These are phyloP conservation scores for Balearica regulorum DNA, from an alignment of 2,797 vertebrate species.

Conservation along the genomic window DNA sequence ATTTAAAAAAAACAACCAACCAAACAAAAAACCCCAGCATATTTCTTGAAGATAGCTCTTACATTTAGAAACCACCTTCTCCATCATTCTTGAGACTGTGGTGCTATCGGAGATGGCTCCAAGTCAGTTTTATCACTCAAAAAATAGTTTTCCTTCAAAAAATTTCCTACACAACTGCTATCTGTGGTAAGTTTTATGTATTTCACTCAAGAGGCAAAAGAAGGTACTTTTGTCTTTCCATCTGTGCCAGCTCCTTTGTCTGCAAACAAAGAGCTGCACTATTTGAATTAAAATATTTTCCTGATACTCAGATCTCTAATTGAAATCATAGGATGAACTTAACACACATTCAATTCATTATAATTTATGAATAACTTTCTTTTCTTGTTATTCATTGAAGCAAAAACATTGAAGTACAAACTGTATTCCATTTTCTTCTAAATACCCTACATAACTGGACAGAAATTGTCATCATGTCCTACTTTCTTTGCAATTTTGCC, in stretches of 20 bases:
- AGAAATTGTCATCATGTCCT: background rate
- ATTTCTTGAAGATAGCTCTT: background rate
- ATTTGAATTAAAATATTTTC: background rate
- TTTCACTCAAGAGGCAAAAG: background rate
- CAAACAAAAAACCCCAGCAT: background rate
- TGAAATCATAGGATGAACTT: background rate
- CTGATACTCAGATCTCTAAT: background rate
- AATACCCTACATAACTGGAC: background rate
- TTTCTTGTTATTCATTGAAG: background rate
- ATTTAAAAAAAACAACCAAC: background rate
- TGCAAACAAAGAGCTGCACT: background rate
- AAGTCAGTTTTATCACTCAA: background rate
- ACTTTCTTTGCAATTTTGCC: background rate
- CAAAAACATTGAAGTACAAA: background rate
- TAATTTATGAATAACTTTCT: background rate
- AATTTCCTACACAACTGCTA: background rate
- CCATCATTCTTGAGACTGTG: background rate
- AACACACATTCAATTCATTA: background rate
- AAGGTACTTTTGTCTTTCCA: background rate
- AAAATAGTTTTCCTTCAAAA: background rate
- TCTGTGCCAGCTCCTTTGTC: background rate
- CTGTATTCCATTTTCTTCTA: background rate
- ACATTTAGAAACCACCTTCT: background rate
- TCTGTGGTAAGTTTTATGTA: background rate
- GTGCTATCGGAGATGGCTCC: background rate